Conservation (phyloP, 2,797 vertebrate genomes). For the Paedocypris micromegethes region DNA sequence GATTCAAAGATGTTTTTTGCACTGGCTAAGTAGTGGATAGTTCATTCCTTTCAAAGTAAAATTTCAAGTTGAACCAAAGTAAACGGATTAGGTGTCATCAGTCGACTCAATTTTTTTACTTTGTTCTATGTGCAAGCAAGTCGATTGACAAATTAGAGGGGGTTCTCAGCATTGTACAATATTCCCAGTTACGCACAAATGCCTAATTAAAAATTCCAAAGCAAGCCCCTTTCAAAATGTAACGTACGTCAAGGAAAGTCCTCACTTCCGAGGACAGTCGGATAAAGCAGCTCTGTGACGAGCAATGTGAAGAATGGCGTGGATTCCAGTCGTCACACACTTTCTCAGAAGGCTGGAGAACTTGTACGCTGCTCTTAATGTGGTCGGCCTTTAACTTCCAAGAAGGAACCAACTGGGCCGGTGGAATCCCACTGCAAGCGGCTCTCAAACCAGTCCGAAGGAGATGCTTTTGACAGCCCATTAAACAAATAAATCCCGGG, state of each 20-base stretch:
- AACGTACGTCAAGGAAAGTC: neutral
- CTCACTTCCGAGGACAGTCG: conserved; percentile 49
- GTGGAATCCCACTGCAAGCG: conserved; percentile 66
- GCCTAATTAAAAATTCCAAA: too few relatives aligned
- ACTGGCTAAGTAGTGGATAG: too few relatives aligned
- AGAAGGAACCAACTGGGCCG: conserved; percentile 62
- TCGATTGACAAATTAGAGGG: too few relatives aligned
- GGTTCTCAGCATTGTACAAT: too few relatives aligned
- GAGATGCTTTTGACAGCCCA: conserved; percentile 62
- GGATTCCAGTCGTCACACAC: conserved; percentile 46
- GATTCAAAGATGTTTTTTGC: too few relatives aligned
- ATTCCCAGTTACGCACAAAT: too few relatives aligned
- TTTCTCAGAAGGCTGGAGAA: conserved; percentile 49
- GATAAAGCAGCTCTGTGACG: conserved; percentile 13
- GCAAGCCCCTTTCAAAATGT: too few relatives aligned
- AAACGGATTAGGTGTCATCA: too few relatives aligned
- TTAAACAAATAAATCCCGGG: conserved; percentile 60
- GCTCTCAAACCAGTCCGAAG: conserved; percentile 51
- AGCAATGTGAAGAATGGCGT: conserved; percentile 33
- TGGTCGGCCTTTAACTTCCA: conserved; percentile 61
- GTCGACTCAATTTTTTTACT: too few relatives aligned
- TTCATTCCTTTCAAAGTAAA: too few relatives aligned
- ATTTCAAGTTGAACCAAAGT: too few relatives aligned
- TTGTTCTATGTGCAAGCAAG: too few relatives aligned
- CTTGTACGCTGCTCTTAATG: conserved; percentile 58